Evolutionary conservation across 1,140 invertebrate genomes (phyloP), one percentile per base, ranked within the genome.

Genomic region (Heliconius melpomene): DNA sequence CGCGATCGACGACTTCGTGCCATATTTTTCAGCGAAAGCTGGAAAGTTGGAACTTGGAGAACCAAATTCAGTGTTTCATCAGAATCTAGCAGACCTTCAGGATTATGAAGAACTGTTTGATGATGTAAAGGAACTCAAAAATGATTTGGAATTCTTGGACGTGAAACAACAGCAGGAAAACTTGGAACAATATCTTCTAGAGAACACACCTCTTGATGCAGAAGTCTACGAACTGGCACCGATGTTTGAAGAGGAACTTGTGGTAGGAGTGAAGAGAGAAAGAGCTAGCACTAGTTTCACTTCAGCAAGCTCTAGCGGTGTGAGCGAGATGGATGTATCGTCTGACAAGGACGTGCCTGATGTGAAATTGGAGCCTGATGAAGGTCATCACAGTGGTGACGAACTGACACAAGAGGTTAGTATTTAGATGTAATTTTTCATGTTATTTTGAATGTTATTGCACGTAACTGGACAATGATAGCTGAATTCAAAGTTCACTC

Each of bases 321-420:
- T 94, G 76, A 94, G 94, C 78, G 94, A 94, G 80, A 94, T 94
- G 88, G 91, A 93, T 70, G 77, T 79, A 26, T 88, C 87, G 3
- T 87, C 87, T 13, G 84, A 85, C 32, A 88, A 83, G 36, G 87
- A 88, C 9, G 79, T 85, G 72, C 84, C 83, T 7, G 90, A 93
- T 75, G 86, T 94, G 40, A 94, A 95, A 81, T 75, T 90, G 77
- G 94, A 94, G 70, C 89, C 91, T 13, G 94, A 94, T 79, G 94
- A 95, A 50, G 93, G 93, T 0, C 89, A 93, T 75, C 93, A 92
- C 77, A 92, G 89, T 36, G 93, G 94, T 1, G 93, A 94, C 57
- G 92, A 95, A 79, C 85, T 95, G 60, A 95, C 94, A 0, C 94
- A 94, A 85, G 94, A 95, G 93, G 94, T 95, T 80, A 91, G 93